A percentile compares a stretch with the other conserved stretches of the same genome.
These are phyloP conservation scores for Callinectes sapidus DNA, from an alignment of 2,888 invertebrate genomes.

Conservation along the genomic window DNA sequence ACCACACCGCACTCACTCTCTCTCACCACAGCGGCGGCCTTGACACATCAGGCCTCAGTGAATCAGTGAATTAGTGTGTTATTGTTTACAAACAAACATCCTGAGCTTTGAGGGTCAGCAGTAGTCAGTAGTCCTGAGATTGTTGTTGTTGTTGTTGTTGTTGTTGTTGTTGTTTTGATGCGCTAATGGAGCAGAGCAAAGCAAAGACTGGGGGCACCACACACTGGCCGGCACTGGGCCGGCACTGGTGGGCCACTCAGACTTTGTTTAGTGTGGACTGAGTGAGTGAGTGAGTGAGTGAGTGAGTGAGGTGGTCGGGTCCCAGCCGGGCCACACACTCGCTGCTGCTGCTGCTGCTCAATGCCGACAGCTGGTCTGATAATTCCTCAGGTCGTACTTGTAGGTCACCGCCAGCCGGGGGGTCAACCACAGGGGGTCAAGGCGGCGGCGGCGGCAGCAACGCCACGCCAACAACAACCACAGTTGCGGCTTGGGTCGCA, in stretches of 20 bases:
- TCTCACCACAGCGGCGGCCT: too few species aligned
- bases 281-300: neutral
- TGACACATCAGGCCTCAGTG: too few species aligned
- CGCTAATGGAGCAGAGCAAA: too few species aligned
- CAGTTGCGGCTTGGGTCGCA: neutral
- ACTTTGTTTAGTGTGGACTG: neutral
- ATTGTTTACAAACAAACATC: too few species aligned
- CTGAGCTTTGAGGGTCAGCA: too few species aligned
- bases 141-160: too few species aligned
- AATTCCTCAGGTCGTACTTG: slow-evolving; percentile 62
- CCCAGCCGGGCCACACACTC: slow-evolving; percentile 48
- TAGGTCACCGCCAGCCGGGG: slow-evolving; percentile 55
- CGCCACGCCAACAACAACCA: neutral
- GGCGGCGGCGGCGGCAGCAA: neutral
- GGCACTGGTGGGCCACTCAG: neutral
- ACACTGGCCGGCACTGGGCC: too few species aligned
- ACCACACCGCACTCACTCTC: neutral
- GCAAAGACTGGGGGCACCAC: too few species aligned
- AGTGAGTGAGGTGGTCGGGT: neutral
- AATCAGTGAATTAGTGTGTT: too few species aligned
- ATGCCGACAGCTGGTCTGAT: slow-evolving; percentile 55
- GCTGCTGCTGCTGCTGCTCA: slow-evolving; percentile 50
- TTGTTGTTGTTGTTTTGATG: too few species aligned
- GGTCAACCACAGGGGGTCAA: slow-evolving; percentile 63
- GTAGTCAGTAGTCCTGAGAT: too few species aligned